Conservation (phyloP, 1,140 invertebrate species). For the Micrasema minimum region DNA sequence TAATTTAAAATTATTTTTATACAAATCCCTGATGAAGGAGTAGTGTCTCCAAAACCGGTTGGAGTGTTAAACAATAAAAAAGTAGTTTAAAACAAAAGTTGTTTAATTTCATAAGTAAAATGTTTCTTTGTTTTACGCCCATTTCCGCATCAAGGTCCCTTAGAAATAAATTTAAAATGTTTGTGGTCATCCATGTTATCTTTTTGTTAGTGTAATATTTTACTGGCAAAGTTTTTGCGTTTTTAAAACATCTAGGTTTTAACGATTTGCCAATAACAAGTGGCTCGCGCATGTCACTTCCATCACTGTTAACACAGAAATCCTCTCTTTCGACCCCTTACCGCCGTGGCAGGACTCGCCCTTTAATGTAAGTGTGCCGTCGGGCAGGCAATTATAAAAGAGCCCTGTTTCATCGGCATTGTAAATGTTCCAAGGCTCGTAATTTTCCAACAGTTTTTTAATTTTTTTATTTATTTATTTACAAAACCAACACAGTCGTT, state of each 20-base stretch:
- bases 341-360: conserved; percentile 26
- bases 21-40: no score
- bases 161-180: conserved; percentile 17
- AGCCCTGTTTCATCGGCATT: conserved; percentile 9
- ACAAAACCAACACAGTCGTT: no score
- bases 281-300: conserved; percentile 25
- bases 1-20: no score
- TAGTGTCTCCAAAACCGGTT: no score
- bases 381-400: conserved; percentile 15
- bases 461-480: no score
- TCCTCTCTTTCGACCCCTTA: conserved; percentile 27
- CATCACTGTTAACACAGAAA: conserved; percentile 28
- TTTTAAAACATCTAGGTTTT: conserved; percentile 55
- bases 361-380: conserved; percentile 19
- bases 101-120: no score
- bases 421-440: conserved; percentile 1
- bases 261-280: conserved; percentile 26
- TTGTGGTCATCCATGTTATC: background rate
- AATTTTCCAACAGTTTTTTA: conserved; percentile 15
- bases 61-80: no score
- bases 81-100: no score
- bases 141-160: conserved; percentile 8
- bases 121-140: no score
- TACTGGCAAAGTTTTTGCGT: no score
- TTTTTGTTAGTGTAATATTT: background rate